Conservation (phyloP, 2,113 vertebrate species). For the Shinisaurus crocodilurus region DNA sequence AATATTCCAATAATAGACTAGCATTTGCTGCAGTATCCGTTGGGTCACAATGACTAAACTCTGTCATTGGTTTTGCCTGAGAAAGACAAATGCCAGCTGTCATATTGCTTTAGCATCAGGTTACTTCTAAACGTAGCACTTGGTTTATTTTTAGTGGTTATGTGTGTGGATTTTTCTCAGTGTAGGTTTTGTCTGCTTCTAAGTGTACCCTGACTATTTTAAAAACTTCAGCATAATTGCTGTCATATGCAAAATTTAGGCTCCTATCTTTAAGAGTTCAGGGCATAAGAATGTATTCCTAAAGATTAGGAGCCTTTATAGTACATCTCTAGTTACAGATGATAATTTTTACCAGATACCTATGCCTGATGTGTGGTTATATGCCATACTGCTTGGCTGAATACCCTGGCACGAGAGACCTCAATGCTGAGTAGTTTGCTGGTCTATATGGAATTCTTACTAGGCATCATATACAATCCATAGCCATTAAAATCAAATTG, state of each 20-base stretch:
- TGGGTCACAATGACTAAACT: background rate
- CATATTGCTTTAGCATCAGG: conserved; percentile 44
- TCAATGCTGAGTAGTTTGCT: background rate
- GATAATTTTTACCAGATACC: background rate
- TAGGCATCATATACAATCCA: background rate
- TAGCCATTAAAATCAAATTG: background rate
- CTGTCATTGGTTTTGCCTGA: conserved; percentile 35
- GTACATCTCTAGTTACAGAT: background rate
- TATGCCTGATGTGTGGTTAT: background rate
- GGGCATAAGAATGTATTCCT: background rate
- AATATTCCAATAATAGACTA: background rate
- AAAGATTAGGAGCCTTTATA: background rate
- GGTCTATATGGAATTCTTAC: background rate
- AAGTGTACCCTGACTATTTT: background rate
- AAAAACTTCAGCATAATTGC: background rate
- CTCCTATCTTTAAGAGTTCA: conserved; percentile 16
- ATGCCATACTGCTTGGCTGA: background rate
- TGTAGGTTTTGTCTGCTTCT: background rate
- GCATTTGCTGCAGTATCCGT: conserved; percentile 25
- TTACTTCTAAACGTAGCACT: conserved; percentile 27
- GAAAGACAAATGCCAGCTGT: conserved; percentile 62
- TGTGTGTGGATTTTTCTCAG: background rate
- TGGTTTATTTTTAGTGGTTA: conserved; percentile 47
- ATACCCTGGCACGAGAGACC: background rate
- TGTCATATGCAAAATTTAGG: conserved; percentile 13